Conservation (phyloP, 2,888 invertebrate genomes). For the Mylabris sibirica region DNA sequence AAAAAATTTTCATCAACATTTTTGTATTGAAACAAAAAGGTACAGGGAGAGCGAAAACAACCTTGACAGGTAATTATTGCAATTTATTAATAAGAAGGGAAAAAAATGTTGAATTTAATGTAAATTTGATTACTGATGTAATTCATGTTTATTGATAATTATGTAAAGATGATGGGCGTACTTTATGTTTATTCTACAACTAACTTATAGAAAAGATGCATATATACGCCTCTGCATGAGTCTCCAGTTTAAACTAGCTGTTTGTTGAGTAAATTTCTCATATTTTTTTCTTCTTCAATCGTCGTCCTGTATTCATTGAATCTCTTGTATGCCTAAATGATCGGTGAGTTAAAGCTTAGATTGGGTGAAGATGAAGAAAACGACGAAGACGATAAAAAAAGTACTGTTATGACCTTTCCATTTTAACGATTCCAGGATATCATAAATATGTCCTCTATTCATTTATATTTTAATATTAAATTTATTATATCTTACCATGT, state of each 20-base stretch:
- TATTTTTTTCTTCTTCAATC: not conserved
- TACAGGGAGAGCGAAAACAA: not conserved
- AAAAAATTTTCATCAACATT: not conserved
- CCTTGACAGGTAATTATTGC: not conserved
- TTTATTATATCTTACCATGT: constrained; percentile 3
- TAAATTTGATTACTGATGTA: constrained; percentile 9
- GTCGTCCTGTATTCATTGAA: not conserved
- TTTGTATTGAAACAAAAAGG: not conserved
- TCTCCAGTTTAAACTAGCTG: not conserved
- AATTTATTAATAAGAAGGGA: not conserved
- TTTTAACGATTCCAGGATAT: constrained; percentile 6
- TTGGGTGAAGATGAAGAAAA: not conserved
- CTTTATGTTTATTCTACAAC: not conserved
- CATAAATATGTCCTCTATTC: not conserved
- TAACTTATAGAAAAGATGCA: not conserved
- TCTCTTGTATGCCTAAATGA: not conserved
- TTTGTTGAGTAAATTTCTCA: not conserved
- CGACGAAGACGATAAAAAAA: not conserved
- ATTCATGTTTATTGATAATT: constrained; percentile 5
- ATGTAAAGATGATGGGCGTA: constrained; percentile 1
- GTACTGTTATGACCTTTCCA: not conserved
- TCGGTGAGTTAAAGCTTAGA: not conserved
- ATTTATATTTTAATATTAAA: constrained; percentile 1
- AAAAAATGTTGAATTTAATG: not conserved
- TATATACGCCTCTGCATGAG: not conserved